Evolutionary conservation across 2,113 vertebrate genomes (phyloP).

Genomic region (Barbus barbus): DNA sequence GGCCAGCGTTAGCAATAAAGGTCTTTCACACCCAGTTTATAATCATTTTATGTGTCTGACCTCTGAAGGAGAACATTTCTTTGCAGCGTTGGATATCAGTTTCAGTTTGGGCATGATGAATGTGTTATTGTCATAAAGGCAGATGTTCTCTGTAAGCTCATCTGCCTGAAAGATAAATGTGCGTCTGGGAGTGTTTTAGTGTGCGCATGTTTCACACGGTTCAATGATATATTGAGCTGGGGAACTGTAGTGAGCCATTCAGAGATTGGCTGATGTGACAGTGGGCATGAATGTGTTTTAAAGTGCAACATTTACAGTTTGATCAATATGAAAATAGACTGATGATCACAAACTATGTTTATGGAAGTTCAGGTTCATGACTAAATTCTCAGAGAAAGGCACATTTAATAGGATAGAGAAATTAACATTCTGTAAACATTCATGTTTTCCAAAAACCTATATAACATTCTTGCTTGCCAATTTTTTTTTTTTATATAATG

Average conservation of each 20-base stretch:
- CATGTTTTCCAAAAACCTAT: neutral
- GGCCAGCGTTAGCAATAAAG: slow-evolving; percentile 5
- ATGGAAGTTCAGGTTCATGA: neutral
- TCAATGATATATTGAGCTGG: slow-evolving; percentile 33
- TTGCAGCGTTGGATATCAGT: neutral
- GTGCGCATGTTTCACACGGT: neutral
- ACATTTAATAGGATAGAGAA: neutral
- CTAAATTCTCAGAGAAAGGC: neutral
- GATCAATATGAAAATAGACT: neutral
- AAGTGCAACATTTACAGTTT: no score
- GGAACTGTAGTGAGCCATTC: neutral
- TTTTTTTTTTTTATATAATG: neutral
- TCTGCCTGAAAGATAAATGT: slow-evolving; percentile 27
- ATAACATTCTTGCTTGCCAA: neutral
- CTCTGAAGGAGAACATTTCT: slow-evolving; percentile 3
- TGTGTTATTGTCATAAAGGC: slow-evolving; percentile 28
- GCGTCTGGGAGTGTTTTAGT: neutral
- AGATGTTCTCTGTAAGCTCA: slow-evolving; percentile 34
- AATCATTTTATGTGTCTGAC: slow-evolving; percentile 8
- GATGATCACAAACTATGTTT: neutral
- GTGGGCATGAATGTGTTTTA: neutral
- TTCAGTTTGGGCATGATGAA: neutral
- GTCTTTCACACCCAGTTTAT: slow-evolving; percentile 19
- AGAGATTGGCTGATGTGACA: neutral
- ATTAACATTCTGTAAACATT: neutral